Evolutionary conservation across 2,113 vertebrate genomes (phyloP).

Genomic region (Mus spicilegus): DNA sequence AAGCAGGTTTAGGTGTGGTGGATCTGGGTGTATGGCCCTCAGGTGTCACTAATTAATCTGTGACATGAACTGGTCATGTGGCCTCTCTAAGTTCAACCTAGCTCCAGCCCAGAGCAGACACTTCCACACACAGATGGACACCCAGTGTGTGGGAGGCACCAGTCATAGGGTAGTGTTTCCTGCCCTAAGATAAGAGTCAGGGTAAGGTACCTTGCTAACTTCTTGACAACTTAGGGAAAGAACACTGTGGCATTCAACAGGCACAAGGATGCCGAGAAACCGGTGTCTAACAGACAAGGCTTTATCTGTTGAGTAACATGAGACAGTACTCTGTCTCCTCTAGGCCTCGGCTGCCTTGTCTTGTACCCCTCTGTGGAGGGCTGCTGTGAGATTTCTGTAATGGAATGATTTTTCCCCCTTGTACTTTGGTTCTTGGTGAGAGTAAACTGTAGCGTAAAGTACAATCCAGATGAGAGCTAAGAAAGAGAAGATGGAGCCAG

Average conservation of each 20-base stretch:
- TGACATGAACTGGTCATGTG: accelerated
- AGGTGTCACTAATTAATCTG: accelerated
- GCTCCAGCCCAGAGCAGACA: too few species aligned
- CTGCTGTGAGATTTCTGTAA: not conserved
- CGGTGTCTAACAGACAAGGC: accelerated
- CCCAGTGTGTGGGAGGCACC: accelerated
- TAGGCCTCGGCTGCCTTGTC: not conserved
- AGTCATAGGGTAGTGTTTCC: not conserved
- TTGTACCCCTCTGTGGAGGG: not conserved
- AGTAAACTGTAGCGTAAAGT: accelerated
- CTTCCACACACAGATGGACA: too few species aligned
- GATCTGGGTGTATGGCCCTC: not conserved
- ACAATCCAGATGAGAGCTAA: not conserved
- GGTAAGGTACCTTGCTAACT: not conserved
- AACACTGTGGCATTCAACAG: not conserved
- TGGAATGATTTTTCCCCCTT: too few species aligned
- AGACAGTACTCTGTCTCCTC: accelerated
- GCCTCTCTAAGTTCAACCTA: not conserved
- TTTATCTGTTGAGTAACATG: not conserved
- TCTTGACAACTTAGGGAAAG: not conserved
- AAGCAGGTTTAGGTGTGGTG: not conserved
- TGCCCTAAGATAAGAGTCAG: not conserved
- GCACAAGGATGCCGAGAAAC: not conserved
- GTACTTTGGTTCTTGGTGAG: not conserved
- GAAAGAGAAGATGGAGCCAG: not conserved